These are phyloP conservation scores for Habropoda laboriosa DNA, from an alignment of 1,140 invertebrate genomes.

Conservation along the genomic window DNA sequence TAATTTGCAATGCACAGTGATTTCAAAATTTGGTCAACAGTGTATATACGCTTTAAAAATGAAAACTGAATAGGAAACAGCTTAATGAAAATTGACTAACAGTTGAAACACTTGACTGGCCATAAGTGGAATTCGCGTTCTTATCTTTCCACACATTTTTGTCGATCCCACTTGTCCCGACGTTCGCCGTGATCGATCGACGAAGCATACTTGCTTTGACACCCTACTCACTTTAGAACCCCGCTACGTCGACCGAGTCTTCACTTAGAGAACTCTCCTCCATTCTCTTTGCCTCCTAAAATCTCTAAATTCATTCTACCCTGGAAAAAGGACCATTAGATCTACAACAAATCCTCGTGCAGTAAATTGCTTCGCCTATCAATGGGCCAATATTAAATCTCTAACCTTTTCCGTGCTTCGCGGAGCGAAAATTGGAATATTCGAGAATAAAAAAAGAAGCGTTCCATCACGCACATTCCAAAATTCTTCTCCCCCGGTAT, in stretches of 20 bases:
- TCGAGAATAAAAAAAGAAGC: not conserved
- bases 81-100: no score
- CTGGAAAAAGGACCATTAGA: no score
- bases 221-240: not conserved
- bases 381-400: not conserved
- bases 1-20: no score
- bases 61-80: no score
- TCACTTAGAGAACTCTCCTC: not conserved
- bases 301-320: no score
- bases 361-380: not conserved
- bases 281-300: no score
- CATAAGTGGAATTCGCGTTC: not conserved
- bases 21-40: no score
- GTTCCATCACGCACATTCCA: not conserved
- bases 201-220: not conserved
- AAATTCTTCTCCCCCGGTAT: constrained; percentile 10
- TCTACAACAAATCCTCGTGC: no score
- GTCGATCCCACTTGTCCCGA: no score
- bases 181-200: not conserved
- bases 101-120: not conserved
- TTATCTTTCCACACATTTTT: not conserved
- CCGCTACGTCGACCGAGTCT: not conserved
- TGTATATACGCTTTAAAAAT: no score
- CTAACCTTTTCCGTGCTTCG: not conserved
- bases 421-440: constrained; percentile 1